phyloP scores from a whole-genome alignment of 2,888 invertebrate species.

The Meta bourneti region DNA sequence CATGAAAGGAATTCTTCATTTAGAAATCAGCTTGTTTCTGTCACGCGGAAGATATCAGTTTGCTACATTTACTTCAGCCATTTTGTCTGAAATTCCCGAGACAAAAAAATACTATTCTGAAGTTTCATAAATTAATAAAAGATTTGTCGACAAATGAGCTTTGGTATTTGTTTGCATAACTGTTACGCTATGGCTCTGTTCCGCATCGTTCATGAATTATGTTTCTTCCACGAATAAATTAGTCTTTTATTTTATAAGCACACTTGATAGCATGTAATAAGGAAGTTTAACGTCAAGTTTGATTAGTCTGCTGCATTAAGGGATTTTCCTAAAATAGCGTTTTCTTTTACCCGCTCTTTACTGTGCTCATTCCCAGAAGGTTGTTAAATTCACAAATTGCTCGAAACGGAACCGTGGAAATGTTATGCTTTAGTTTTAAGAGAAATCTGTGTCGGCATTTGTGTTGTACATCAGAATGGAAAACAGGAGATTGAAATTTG shows the following conservation, averaged over 20 bases:
- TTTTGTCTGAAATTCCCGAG: too few relatives aligned
- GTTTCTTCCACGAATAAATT: background rate
- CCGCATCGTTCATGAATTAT: background rate
- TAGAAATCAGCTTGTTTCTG: background rate
- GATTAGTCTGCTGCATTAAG: background rate
- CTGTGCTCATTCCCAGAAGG: background rate
- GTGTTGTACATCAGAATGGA: background rate
- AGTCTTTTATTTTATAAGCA: background rate
- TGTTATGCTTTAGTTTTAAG: background rate
- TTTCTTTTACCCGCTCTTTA: background rate
- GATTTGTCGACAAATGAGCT: background rate
- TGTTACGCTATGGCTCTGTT: background rate
- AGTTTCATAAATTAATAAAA: background rate
- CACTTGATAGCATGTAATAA: constrained; percentile 39
- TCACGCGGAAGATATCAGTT: background rate
- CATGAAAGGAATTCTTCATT: background rate
- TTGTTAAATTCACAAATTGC: background rate
- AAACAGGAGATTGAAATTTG: background rate
- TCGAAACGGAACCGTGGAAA: background rate
- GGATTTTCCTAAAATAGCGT: background rate
- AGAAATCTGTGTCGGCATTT: background rate
- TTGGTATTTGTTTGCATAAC: background rate
- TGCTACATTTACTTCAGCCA: background rate
- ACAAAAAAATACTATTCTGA: background rate
- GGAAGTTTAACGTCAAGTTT: constrained; percentile 28